These are phyloP conservation scores for Ophion ellenae DNA, from an alignment of 2,888 invertebrate genomes.

Conservation along the genomic window DNA sequence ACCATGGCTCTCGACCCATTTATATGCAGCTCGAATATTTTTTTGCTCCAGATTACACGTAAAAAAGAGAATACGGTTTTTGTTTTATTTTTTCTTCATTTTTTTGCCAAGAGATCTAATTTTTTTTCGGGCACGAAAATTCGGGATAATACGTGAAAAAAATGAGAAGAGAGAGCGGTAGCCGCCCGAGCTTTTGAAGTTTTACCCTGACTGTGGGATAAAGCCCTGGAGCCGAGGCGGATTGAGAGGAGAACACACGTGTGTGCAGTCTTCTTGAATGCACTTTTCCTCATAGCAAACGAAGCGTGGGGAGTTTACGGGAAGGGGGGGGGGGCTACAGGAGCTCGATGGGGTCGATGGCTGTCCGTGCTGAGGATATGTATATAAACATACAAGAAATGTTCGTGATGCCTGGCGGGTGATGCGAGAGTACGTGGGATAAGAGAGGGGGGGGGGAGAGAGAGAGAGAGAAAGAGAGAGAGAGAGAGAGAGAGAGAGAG, in stretches of 20 bases:
- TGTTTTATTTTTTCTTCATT: not conserved
- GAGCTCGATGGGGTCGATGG: constrained; percentile 46
- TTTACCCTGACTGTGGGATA: constrained; percentile 6
- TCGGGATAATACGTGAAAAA: not conserved
- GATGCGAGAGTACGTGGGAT: constrained; percentile 27
- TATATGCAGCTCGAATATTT: not conserved
- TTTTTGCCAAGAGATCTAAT: not conserved
- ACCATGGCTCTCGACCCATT: not conserved
- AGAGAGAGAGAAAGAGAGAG: too few relatives aligned
- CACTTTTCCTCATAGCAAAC: constrained; percentile 32
- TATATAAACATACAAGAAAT: constrained; percentile 6
- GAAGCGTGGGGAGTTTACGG: constrained; percentile 36
- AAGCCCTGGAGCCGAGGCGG: not conserved
- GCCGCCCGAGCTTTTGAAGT: not conserved
- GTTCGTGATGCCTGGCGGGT: constrained; percentile 33
- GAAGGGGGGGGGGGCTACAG: not conserved
- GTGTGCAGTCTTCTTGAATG: constrained; percentile 44
- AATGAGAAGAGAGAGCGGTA: not conserved
- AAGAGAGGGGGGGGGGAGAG: not conserved
- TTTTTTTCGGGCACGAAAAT: not conserved
- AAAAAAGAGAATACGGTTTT: not conserved
- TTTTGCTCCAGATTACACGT: not conserved
- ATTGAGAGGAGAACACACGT: constrained; percentile 10
- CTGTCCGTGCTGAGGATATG: constrained; percentile 13
- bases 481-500: too few relatives aligned